Percentiles rank a stretch among this genome's conserved stretches.
Evolutionary conservation across 2,888 invertebrate genomes (phyloP).

Genomic region (Bombylius major): DNA sequence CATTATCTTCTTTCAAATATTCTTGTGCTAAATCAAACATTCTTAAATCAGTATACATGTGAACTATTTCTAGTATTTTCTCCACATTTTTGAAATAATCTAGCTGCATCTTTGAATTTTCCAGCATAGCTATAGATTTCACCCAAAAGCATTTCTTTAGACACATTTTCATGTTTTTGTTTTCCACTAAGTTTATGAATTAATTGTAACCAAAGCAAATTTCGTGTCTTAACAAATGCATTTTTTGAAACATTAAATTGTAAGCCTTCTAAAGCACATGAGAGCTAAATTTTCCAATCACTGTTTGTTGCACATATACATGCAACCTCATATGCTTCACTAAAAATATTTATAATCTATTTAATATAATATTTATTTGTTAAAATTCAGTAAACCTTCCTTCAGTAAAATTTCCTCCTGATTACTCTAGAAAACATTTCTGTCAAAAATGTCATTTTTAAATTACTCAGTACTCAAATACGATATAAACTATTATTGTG

Average conservation of each 20-base stretch:
- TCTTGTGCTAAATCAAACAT: slow-evolving; percentile 98
- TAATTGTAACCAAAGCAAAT: slow-evolving; percentile 74
- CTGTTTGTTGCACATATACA: slow-evolving; percentile 85
- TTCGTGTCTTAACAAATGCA: slow-evolving; percentile 78
- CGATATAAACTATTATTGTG: too few species aligned
- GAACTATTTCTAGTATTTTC: slow-evolving; percentile 74
- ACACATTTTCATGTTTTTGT: slow-evolving; percentile 52
- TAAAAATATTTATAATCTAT: slow-evolving; percentile 26
- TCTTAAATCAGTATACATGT: slow-evolving; percentile 90
- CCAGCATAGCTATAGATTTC: slow-evolving; percentile 75
- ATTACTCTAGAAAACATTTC: too few species aligned
- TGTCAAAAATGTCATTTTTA: too few species aligned
- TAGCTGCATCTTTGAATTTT: slow-evolving; percentile 83
- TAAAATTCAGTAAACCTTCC: neutral
- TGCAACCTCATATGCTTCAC: slow-evolving; percentile 77
- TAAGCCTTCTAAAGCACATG: slow-evolving; percentile 71
- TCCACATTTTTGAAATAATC: slow-evolving; percentile 71
- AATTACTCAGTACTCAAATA: too few species aligned
- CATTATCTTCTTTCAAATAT: slow-evolving; percentile 34
- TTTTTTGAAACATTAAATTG: slow-evolving; percentile 78
- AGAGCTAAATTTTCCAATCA: slow-evolving; percentile 89
- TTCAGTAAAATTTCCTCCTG: too few species aligned
- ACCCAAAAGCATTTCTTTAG: slow-evolving; percentile 54
- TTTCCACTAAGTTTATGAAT: slow-evolving; percentile 65
- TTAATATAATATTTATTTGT: neutral